Evolutionary conservation across 2,113 vertebrate species (phyloP), one percentile per base, ranked within the genome.

Genomic region (Phylloscopus trochilus): DNA sequence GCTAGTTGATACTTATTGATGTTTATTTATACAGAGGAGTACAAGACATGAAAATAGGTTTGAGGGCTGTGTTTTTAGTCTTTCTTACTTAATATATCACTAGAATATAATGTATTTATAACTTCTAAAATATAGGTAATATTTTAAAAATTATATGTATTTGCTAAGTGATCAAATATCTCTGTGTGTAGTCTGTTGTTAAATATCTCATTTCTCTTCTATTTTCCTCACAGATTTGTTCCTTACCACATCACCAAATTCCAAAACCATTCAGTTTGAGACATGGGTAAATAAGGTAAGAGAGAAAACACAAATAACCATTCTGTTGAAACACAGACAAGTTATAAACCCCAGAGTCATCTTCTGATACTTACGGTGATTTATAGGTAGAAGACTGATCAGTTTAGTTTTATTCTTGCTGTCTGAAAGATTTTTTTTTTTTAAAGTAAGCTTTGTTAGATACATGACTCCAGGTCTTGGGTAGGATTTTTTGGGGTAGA

Each of bases 261-360:
- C 96, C 26, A 14, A 46, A 60, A 52, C 46, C 13, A n/a, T 92
- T 89, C 92, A 95, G 75, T 99, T 98, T 96, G 98, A 98, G 92
- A 98, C 97, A 4, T 99, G 98, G 98, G 85, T 98, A 88, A 99
- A 98, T 97, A 90, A 97, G 98, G 98, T 99, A 98, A 97, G 97
- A 91, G 91, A 60, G 67, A 87, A 68, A 83, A 91, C 24, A 33
- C 13, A 55, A 77, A 55, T 49, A 77, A 86, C 11, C 27, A 13
- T 95, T 90, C 63, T 84, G 8, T 81, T 83, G 89, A 92, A 90
- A 74, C 30, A 20, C 12, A 67, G 37, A 46, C 4, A 44, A 63
- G 11, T n/a, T 74, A 11, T 15, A 33, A 63, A 78, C 31, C 11
- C 21, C 27, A 31, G 85, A 26, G 47, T 84, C 17, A 62, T 23